Base-by-base conservation (phyloP, 2,113 vertebrate genomes). In the Laticauda colubrina region DNA sequence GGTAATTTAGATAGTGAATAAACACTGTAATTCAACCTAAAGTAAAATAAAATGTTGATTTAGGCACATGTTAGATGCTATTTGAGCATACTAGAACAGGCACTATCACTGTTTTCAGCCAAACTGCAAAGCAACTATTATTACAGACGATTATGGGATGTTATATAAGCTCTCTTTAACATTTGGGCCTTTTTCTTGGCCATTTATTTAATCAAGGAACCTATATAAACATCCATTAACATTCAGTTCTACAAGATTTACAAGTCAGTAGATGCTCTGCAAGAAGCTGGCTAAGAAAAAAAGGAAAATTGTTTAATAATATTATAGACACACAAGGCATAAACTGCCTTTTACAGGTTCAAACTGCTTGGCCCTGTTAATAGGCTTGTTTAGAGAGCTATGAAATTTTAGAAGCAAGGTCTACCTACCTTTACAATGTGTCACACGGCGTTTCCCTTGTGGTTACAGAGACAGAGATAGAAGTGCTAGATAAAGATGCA, bases 401-500 rank as follows among this genome's bases (percentile, higher is more conserved):
- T 92, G 95, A 96, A 97, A 97, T 95, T 95, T 96, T 92, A 93
- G 96, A 95, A 95, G 54, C 95, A 96, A 97, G 89, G 97, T 99
- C 98, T 99, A 99, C 99, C 99, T 99, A 99, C 99, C 99, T 99
- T 99, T 98, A 98, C 99, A 99, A 98, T 99, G 98, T 29, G 98
- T 99, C 99, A 99, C 99, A 95, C 98, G 99, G 95, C 99, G 98
- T 97, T 98, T 99, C 97, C 99, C 99, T 99, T 99, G 98, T 96
- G 98, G 97, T 98, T 98, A 98, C 98, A 98, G 98, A 99, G 98
- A 99, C 97, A 99, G 98, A 98, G 98, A 98, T 98, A 98, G 98
- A 98, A 98, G 98, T 96, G 98, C 97, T 98, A 97, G 97, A 97
- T 98, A 98, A 98, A 97, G 97, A 98, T 93, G 98, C 45, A 96